Conservation (phyloP, 92 coral and sea anemone species). For the Palythoa heliodiscus region DNA sequence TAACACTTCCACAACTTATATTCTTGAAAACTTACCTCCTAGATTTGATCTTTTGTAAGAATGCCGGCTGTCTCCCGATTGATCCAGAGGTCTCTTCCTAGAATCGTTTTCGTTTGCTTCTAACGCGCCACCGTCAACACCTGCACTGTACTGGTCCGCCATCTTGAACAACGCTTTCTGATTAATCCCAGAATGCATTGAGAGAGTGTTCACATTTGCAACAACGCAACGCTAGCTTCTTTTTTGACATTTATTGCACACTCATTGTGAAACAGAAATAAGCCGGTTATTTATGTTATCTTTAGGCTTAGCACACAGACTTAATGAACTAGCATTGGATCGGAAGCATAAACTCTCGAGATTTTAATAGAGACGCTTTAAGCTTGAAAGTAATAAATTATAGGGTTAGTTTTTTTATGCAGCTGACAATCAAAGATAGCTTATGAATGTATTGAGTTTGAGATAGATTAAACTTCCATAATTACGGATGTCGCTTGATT, state of each 20-base stretch:
- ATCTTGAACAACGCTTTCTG: slow-evolving; percentile 83
- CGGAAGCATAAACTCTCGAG: not conserved
- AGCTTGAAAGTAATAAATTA: slow-evolving; percentile 3
- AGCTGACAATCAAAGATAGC: not conserved
- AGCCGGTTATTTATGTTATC: slow-evolving; percentile 1
- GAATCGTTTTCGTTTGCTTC: slow-evolving; percentile 87
- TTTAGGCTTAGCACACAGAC: slow-evolving; percentile 4
- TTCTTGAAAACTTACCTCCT: slow-evolving; percentile 73
- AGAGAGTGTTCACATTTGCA: slow-evolving; percentile 34
- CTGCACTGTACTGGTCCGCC: slow-evolving; percentile 87
- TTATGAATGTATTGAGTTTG: slow-evolving; percentile 3
- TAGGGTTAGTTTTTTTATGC: slow-evolving; percentile 14
- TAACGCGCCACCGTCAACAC: slow-evolving; percentile 73
- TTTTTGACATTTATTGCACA: not conserved
- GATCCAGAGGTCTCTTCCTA: slow-evolving; percentile 92
- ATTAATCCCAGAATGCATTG: slow-evolving; percentile 64
- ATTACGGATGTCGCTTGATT: slow-evolving; percentile 28
- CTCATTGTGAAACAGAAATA: slow-evolving; percentile 4
- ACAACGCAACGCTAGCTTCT: not conserved
- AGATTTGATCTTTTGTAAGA: slow-evolving; percentile 92
- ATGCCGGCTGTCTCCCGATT: slow-evolving; percentile 78
- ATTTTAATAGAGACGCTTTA: slow-evolving; percentile 21
- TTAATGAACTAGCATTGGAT: not conserved
- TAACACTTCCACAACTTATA: not conserved
- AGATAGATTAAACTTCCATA: slow-evolving; percentile 37